Conservation (phyloP, 2,888 invertebrate genomes). For the Kuschelorhynchus macadamiae region DNA sequence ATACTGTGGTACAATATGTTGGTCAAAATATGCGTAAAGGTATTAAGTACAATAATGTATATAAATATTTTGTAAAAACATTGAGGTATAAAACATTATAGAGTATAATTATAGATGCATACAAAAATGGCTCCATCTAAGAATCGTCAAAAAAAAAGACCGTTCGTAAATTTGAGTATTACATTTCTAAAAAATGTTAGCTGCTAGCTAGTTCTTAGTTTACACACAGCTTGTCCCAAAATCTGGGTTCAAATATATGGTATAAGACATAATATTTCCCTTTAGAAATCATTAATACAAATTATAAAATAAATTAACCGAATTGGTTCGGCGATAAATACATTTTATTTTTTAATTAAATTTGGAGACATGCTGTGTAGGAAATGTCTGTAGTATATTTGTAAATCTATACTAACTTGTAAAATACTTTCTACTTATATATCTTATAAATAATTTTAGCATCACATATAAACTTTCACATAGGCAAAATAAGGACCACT, state of each 20-base stretch:
- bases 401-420: slow-evolving; percentile 1
- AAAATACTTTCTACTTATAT: slow-evolving; percentile 16
- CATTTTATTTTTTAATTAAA: too few relatives aligned
- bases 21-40: slow-evolving; percentile 56
- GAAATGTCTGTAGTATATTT: background rate
- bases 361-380: background rate
- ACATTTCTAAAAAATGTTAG: slow-evolving; percentile 5
- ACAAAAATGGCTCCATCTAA: slow-evolving; percentile 29
- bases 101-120: slow-evolving; percentile 58
- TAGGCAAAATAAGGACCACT: slow-evolving; percentile 46
- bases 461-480: slow-evolving; percentile 48
- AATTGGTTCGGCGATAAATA: too few relatives aligned
- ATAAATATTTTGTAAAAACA: slow-evolving; percentile 58
- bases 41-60: slow-evolving; percentile 62
- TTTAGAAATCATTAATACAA: too few relatives aligned
- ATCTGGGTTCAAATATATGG: too few relatives aligned
- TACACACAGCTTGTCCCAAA: too few relatives aligned
- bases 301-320: too few relatives aligned
- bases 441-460: slow-evolving; percentile 37
- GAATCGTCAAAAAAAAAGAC: slow-evolving; percentile 10
- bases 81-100: slow-evolving; percentile 66
- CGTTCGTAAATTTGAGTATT: background rate
- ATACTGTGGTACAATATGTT: slow-evolving; percentile 60
- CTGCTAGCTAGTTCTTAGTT: too few relatives aligned
- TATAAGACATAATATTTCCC: too few relatives aligned